phyloP scores from a whole-genome alignment of 2,113 vertebrate genomes.

The Pelmatolapia mariae region DNA sequence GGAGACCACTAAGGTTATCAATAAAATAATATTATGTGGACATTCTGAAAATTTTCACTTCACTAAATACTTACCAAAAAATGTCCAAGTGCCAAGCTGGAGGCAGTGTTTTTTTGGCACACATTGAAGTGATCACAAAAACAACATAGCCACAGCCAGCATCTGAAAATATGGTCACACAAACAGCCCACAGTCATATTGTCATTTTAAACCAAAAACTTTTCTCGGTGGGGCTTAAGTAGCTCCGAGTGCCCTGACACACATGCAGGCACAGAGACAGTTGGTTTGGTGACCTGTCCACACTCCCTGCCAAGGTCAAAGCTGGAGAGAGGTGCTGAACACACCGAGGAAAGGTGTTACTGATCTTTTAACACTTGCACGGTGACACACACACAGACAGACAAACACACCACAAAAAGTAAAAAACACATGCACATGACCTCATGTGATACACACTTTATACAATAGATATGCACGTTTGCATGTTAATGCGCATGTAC shows the following conservation, averaged over 20 bases:
- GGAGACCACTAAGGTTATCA: not conserved
- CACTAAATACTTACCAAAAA: not conserved
- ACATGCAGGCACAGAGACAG: constrained; percentile 53
- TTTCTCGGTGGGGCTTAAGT: constrained; percentile 15
- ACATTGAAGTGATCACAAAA: not conserved
- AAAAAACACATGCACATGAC: not conserved
- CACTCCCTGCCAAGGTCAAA: constrained; percentile 70
- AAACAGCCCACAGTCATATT: constrained; percentile 20
- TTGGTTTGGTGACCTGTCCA: constrained; percentile 63
- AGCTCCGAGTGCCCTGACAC: constrained; percentile 31
- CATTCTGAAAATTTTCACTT: not conserved
- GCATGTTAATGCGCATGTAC: not conserved
- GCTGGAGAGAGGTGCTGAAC: constrained; percentile 47
- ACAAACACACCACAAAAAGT: not conserved
- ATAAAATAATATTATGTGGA: not conserved
- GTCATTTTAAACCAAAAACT: constrained; percentile 16
- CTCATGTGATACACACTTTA: constrained; percentile 3
- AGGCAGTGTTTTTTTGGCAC: not conserved
- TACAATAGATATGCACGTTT: not conserved
- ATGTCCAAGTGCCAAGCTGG: not conserved
- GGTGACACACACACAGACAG: not conserved
- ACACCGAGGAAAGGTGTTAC: constrained; percentile 45
- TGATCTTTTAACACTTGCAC: not conserved
- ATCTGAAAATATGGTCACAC: constrained; percentile 26
- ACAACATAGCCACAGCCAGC: not conserved